Base-by-base conservation (phyloP, 2,888 invertebrate species). In the Pinctada fucata region DNA sequence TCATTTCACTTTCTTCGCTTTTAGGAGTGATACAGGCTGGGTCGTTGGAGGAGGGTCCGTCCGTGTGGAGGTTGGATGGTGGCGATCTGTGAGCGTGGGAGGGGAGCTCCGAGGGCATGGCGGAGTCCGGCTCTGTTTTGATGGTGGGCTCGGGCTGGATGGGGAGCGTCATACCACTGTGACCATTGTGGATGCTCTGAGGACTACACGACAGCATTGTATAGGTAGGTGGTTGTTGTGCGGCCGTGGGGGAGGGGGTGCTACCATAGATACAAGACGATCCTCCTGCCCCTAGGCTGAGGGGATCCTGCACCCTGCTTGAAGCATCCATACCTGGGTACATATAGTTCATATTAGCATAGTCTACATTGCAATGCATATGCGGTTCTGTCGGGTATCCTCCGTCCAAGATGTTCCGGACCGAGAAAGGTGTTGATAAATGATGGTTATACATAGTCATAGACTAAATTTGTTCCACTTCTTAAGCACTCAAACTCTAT, bases 171-270 rank as follows among this genome's bases (percentile, higher is more conserved):
- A 76, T 73, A 16, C 75, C 65, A 48, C 50, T 58, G 4, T 69
- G 66, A 5, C 70, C 63, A 50, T 50, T 47, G 8, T 58, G 58
- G 6, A 10, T 6, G 6, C 73, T 50, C 6, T 72, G 72, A 50
- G 88, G 84, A 70, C 84, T 84, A 78, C 84, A 85, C 5, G 87
- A 84, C 66, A 88, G 82, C 72, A 84, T 87, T 0, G 88, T 87
- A 77, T 88, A 88, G 10, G 85, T 86, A 63, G 86, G 85, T 67
- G 86, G 86, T 16, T 82, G 74, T 1, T 76, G 72, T 52, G 83
- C 77, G 2, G 79, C 72, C 5, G 83, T 83, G 47, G 84, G 82
- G 8, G 87, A 80, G 16, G 83, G 80, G 65, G 85, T 83, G 64
- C 79, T 86, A 67, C 85, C 84, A 75, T 85, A 86, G 47, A 85